Conservation (phyloP, 2,888 invertebrate species). For the Thecophora atra region DNA sequence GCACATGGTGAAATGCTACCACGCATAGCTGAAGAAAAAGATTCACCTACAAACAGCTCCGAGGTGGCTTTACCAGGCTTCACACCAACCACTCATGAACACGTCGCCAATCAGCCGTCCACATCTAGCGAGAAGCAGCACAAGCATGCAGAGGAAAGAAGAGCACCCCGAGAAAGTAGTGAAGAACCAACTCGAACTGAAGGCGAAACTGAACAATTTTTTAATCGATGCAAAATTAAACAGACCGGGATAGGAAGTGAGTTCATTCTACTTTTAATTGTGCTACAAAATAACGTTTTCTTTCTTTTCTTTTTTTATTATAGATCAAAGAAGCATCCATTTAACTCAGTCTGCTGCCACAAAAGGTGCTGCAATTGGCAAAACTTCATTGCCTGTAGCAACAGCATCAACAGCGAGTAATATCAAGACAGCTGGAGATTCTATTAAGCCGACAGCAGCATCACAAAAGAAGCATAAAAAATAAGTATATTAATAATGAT, state of each 20-base stretch:
- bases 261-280: neutral
- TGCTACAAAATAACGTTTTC: neutral
- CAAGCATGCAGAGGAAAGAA: neutral
- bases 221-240: neutral
- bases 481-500: slow-evolving; percentile 13
- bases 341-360: neutral
- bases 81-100: slow-evolving; percentile 59
- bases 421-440: slow-evolving; percentile 9
- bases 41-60: slow-evolving; percentile 59
- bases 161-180: neutral
- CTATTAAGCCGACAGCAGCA: slow-evolving; percentile 1
- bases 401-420: slow-evolving; percentile 21
- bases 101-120: slow-evolving; percentile 32
- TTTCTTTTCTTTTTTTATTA: neutral
- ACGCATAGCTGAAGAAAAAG: slow-evolving; percentile 86
- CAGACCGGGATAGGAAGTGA: neutral
- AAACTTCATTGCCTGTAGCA: slow-evolving; percentile 7
- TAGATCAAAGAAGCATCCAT: neutral
- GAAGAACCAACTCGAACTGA: neutral
- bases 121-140: neutral
- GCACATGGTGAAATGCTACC: slow-evolving; percentile 74
- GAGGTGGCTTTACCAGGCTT: slow-evolving; percentile 47
- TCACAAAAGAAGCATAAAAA: slow-evolving; percentile 27
- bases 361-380: neutral
- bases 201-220: neutral